phyloP scores from a whole-genome alignment of 2,797 vertebrate genomes.

The Garrulus glandarius region DNA sequence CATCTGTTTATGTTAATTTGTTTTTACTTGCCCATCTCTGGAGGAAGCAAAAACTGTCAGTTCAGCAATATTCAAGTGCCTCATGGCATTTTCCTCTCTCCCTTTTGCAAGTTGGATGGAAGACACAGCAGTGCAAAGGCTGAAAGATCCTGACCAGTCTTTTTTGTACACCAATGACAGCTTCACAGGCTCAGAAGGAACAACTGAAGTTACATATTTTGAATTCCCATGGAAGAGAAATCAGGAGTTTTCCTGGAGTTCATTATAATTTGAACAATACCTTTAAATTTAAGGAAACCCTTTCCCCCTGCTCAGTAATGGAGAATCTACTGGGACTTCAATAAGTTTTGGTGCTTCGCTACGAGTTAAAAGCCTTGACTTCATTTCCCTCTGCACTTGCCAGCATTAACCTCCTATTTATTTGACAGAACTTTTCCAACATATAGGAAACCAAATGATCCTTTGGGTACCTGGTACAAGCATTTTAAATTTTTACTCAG shows the following conservation, averaged over 20 bases:
- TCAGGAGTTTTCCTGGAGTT: neutral
- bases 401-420: neutral
- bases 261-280: neutral
- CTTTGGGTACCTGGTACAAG: neutral
- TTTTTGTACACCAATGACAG: neutral
- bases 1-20: neutral
- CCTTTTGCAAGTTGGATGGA: neutral
- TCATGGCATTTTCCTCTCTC: neutral
- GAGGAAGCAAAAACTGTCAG: neutral
- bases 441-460: neutral
- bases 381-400: neutral
- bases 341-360: neutral
- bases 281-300: neutral
- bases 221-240: neutral
- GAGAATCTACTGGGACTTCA: neutral
- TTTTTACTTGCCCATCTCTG: neutral
- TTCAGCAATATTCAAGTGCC: neutral
- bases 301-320: neutral
- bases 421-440: neutral
- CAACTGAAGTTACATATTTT: neutral
- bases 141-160: neutral
- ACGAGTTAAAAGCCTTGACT: neutral
- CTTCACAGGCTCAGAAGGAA: neutral
- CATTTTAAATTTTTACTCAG: neutral
- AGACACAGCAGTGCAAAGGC: neutral